These are phyloP conservation scores for Frankliniella fusca DNA, from an alignment of 2,888 invertebrate genomes.

Conservation along the genomic window DNA sequence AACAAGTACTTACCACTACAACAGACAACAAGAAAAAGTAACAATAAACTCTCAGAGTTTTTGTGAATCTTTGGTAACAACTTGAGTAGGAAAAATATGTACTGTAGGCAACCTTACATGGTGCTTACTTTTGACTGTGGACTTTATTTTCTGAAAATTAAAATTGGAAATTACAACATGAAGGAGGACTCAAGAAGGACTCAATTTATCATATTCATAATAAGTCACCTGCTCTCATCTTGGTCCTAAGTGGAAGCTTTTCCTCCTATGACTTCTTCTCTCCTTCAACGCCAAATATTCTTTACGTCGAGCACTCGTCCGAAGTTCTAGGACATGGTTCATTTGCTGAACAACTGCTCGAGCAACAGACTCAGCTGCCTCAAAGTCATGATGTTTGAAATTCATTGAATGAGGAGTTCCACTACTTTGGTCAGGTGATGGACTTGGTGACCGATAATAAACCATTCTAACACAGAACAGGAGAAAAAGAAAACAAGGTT, in stretches of 20 bases:
- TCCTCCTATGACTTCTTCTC: constrained; percentile 60
- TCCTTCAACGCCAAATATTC: constrained; percentile 76
- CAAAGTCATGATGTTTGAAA: constrained; percentile 85
- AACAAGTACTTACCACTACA: background rate
- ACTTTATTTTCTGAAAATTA: background rate
- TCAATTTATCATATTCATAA: background rate
- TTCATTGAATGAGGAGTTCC: constrained; percentile 50
- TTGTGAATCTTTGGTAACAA: background rate
- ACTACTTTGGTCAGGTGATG: constrained; percentile 40
- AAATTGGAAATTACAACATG: background rate
- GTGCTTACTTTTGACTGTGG: background rate
- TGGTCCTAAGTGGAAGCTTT: constrained; percentile 51
- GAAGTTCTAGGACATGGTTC: constrained; percentile 77
- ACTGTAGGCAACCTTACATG: background rate
- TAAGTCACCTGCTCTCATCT: constrained; percentile 38
- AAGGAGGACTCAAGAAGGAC: background rate
- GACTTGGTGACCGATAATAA: constrained; percentile 41
- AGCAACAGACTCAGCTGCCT: constrained; percentile 69
- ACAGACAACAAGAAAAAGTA: background rate
- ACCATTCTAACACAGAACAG: constrained; percentile 34
- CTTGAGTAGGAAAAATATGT: background rate
- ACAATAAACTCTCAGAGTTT: background rate
- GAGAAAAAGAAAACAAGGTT: background rate
- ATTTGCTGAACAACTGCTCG: constrained; percentile 83
- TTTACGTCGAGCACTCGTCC: constrained; percentile 71